Evolutionary conservation across 2,797 vertebrate genomes (phyloP).

Genomic region (Poecilia wingei): DNA sequence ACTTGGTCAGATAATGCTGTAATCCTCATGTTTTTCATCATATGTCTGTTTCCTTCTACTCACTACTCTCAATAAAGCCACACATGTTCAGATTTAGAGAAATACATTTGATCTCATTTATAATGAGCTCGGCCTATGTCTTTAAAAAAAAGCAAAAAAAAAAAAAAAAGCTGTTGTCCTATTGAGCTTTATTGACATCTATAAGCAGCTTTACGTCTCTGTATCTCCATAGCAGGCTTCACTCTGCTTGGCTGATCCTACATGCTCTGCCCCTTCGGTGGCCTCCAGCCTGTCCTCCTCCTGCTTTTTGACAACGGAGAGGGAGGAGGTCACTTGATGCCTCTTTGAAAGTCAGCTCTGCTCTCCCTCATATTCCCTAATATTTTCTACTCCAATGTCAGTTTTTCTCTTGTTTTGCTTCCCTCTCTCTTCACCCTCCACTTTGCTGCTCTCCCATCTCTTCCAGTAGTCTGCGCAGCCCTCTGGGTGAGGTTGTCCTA

Average conservation of each 20-base stretch:
- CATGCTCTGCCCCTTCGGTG: conserved; percentile 72
- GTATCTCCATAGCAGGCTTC: conserved; percentile 27
- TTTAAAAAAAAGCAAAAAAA: neutral
- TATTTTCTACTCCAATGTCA: conserved; percentile 56
- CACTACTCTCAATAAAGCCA: conserved; percentile 23
- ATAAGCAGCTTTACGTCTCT: conserved; percentile 31
- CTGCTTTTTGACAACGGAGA: conserved; percentile 71
- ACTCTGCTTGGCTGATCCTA: conserved; percentile 50
- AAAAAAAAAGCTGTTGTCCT: conserved; percentile 17
- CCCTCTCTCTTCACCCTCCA: conserved; percentile 20
- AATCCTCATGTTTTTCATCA: conserved; percentile 18
- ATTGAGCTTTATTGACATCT: conserved; percentile 28
- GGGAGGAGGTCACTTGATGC: conserved; percentile 76
- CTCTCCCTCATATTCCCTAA: conserved; percentile 67
- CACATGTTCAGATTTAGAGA: neutral
- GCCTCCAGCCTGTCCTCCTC: conserved; percentile 71
- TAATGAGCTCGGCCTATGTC: neutral
- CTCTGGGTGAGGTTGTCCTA: conserved; percentile 72
- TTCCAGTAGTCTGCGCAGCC: conserved; percentile 36
- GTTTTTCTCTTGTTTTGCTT: conserved; percentile 46
- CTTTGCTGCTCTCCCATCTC: conserved; percentile 18
- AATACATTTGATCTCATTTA: neutral
- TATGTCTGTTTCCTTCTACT: conserved; percentile 28
- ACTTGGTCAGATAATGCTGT: conserved; percentile 16
- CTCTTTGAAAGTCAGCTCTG: conserved; percentile 62